Percentiles rank a stretch among this genome's conserved stretches.
Evolutionary conservation across 2,888 invertebrate genomes (phyloP).

Genomic region (Trachelus tabidus): DNA sequence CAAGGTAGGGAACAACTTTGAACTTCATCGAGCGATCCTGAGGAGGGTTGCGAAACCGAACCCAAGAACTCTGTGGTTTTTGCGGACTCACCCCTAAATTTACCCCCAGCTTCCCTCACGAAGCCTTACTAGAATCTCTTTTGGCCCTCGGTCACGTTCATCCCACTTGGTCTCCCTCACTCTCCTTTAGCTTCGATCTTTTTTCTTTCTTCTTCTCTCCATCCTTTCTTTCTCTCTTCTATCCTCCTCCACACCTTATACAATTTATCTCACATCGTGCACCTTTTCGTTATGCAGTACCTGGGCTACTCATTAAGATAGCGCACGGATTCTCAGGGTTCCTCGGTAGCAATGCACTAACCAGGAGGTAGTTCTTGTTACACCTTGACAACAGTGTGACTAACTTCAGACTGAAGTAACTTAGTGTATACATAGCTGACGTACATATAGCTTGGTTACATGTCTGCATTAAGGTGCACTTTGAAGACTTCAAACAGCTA

Average conservation of each 20-base stretch:
- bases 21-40: background rate
- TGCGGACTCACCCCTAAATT: background rate
- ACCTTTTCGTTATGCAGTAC: background rate
- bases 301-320: background rate
- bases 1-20: slow-evolving; percentile 41
- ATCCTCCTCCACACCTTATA: background rate
- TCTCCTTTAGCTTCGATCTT: slow-evolving; percentile 12
- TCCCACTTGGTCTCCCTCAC: slow-evolving; percentile 4
- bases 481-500: background rate
- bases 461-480: background rate
- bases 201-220: slow-evolving; percentile 16
- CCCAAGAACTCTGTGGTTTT: background rate
- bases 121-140: background rate
- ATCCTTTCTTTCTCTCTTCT: slow-evolving; percentile 11
- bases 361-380: background rate
- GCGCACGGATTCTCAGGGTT: background rate
- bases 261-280: background rate
- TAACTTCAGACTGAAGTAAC: no score
- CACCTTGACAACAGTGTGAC: background rate
- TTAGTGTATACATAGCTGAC: no score
- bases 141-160: slow-evolving; percentile 11
- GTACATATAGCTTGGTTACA: no score
- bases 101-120: background rate
- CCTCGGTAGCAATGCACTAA: background rate
- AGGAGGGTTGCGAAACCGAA: background rate